A percentile compares a stretch with the other conserved stretches of the same genome.
Conservation (phyloP, 2,888 invertebrate genomes). For the Nematopogon swammerdamellus region DNA sequence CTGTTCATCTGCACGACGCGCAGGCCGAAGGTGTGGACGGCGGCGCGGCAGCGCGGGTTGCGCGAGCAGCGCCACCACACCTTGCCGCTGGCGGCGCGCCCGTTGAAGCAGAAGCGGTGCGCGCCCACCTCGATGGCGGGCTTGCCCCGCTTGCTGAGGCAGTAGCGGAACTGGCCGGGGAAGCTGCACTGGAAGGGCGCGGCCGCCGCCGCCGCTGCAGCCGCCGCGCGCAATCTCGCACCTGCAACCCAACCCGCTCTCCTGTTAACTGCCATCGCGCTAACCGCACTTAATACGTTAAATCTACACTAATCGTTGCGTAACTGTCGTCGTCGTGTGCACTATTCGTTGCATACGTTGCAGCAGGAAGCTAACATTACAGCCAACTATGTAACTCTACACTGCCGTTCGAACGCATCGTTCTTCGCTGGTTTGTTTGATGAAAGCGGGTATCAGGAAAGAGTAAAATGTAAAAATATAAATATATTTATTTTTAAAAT, state of each 20-base stretch:
- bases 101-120: slow-evolving; percentile 49
- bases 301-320: too few relatives aligned
- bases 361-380: too few relatives aligned
- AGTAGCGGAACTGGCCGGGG: slow-evolving; percentile 48
- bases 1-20: slow-evolving; percentile 51
- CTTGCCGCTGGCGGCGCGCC: slow-evolving; percentile 47
- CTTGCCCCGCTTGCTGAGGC: slow-evolving; percentile 47
- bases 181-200: slow-evolving; percentile 41
- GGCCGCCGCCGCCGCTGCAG: slow-evolving; percentile 14
- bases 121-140: slow-evolving; percentile 49
- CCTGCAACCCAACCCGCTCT: background rate
- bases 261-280: background rate
- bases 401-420: too few relatives aligned
- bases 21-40: slow-evolving; percentile 46
- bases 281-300: background rate
- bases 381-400: too few relatives aligned
- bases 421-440: too few relatives aligned
- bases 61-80: slow-evolving; percentile 52
- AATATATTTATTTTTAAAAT: too few relatives aligned
- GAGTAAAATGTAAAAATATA: too few relatives aligned
- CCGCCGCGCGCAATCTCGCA: slow-evolving; percentile 9
- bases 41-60: slow-evolving; percentile 47
- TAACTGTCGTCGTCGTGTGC: too few relatives aligned
- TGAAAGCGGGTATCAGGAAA: too few relatives aligned
- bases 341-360: too few relatives aligned